A percentile compares a stretch with the other conserved stretches of the same genome.
These are phyloP conservation scores for Sceloporus undulatus DNA, from an alignment of 2,113 vertebrate genomes.

Conservation along the genomic window DNA sequence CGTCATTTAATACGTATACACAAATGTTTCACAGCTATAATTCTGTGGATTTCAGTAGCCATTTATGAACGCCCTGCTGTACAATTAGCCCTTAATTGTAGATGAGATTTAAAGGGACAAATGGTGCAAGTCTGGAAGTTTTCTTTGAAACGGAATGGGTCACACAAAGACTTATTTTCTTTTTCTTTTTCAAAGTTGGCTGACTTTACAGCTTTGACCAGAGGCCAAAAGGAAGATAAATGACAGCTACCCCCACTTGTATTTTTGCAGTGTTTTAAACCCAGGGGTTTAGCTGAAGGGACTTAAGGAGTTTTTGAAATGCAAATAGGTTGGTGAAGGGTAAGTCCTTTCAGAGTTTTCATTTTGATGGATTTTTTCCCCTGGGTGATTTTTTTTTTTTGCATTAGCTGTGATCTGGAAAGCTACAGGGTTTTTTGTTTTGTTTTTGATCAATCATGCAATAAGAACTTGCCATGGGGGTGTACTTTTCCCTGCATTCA, in stretches of 20 bases:
- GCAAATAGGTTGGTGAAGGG: constrained; percentile 83
- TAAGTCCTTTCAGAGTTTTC: constrained; percentile 82
- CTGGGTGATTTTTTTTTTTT: constrained; percentile 82
- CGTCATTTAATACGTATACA: not conserved
- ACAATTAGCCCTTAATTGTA: constrained; percentile 32
- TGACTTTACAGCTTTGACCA: constrained; percentile 79
- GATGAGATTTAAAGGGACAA: constrained; percentile 40
- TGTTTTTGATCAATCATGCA: constrained; percentile 89
- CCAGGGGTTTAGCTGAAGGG: constrained; percentile 82
- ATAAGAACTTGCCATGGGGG: constrained; percentile 82
- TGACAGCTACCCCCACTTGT: constrained; percentile 78
- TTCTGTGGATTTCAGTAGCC: constrained; percentile 7
- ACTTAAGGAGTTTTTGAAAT: constrained; percentile 83
- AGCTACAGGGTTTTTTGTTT: constrained; percentile 81
- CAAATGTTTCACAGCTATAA: not conserved
- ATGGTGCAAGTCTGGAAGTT: not conserved
- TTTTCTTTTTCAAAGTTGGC: constrained; percentile 51
- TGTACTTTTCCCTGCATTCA: constrained; percentile 79
- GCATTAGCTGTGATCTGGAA: constrained; percentile 87
- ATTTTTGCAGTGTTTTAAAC: constrained; percentile 82
- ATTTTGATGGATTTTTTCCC: constrained; percentile 83
- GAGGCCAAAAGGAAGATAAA: constrained; percentile 83
- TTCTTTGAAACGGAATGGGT: constrained; percentile 50
- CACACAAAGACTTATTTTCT: not conserved
- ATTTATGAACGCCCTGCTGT: constrained; percentile 46